phyloP scores from a whole-genome alignment of 64 coral and sea anemone genomes.

The Dendronephthya gigantea region DNA sequence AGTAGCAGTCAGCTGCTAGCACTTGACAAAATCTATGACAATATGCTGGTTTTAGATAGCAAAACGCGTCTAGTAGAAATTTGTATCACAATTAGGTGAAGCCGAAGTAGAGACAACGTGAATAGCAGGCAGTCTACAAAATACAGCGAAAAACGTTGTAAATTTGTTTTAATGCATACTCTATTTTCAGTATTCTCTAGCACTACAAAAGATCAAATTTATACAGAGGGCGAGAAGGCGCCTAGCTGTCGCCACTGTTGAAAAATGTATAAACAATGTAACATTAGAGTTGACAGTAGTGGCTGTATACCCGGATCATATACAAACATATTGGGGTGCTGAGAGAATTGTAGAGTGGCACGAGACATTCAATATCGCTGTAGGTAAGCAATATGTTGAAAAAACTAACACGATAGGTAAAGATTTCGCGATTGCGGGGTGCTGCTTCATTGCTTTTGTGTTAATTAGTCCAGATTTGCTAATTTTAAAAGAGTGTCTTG shows the following conservation, averaged over 20 bases:
- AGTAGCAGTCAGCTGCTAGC: neutral
- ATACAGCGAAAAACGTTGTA: neutral
- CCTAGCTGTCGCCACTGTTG: slow-evolving; percentile 13
- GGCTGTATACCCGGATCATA: neutral
- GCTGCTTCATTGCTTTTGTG: slow-evolving; percentile 2
- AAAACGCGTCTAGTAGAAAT: neutral
- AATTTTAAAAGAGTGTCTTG: slow-evolving; percentile 11
- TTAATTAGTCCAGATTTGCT: neutral
- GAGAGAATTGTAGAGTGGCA: slow-evolving; percentile 19
- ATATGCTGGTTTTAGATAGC: neutral
- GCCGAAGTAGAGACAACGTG: neutral
- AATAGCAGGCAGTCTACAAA: neutral
- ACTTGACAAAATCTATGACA: neutral
- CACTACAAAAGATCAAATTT: slow-evolving; percentile 17
- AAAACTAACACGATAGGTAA: neutral
- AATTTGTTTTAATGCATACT: neutral
- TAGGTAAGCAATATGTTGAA: slow-evolving; percentile 22
- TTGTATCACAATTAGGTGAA: neutral
- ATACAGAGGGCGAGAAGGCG: slow-evolving; percentile 17
- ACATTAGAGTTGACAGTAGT: neutral
- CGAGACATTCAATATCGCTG: slow-evolving; percentile 20
- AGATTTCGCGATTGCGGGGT: neutral
- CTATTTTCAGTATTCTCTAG: neutral
- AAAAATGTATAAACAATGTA: slow-evolving; percentile 23
- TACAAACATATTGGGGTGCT: slow-evolving; percentile 18